Base-by-base conservation (phyloP, 2,888 invertebrate genomes). In the Chydorus sphaericus region DNA sequence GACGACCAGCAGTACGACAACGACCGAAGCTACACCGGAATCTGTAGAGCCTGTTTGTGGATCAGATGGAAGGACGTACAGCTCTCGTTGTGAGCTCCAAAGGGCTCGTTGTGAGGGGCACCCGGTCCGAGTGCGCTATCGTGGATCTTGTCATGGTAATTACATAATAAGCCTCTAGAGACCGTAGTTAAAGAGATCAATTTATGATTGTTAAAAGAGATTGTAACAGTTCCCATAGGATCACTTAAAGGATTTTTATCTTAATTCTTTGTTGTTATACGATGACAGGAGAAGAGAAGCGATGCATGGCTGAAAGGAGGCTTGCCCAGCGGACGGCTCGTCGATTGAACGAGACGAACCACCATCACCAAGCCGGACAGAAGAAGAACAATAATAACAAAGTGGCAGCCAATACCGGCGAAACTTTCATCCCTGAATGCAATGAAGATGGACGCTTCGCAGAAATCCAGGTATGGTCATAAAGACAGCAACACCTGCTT, bases 391-490 rank as follows among this genome's bases (percentile, higher is more conserved):
- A 50, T 26, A 30, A 26, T 52, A 38, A 51, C 28, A 61, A 61
- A 18, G 65, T 63, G 5, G 62, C 66, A 3, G 55, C 49, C 26
- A 49, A 50, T 31, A 55, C 57, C 11, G 55, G 53, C 20, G 48
- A 51, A 26, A 53, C 55, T n/a, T 69, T 84, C 66, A 78, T 83
- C 59, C 89, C 91, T 3, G 77, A 78, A 49, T 93, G 93, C 68
- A 80, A 84, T 55, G 74, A 77, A 3, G 90, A 91, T 67, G 92
- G 93, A 16, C 81, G 79, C 3, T 93, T 85, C 69, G 82, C 85
- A 1, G 79, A 85, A 10, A 81, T 88, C 58, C 93, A 93, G 72
- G 44, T 44, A 44, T 16, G 44, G n/a, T n/a, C n/a, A n/a, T n/a
- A n/a, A n/a, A n/a, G n/a, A n/a, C n/a, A n/a, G n/a, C n/a, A n/a